Percentiles rank a stretch among this genome's conserved stretches.
Evolutionary conservation across 2,113 vertebrate species (phyloP).

Genomic region (Eonycteris spelaea): DNA sequence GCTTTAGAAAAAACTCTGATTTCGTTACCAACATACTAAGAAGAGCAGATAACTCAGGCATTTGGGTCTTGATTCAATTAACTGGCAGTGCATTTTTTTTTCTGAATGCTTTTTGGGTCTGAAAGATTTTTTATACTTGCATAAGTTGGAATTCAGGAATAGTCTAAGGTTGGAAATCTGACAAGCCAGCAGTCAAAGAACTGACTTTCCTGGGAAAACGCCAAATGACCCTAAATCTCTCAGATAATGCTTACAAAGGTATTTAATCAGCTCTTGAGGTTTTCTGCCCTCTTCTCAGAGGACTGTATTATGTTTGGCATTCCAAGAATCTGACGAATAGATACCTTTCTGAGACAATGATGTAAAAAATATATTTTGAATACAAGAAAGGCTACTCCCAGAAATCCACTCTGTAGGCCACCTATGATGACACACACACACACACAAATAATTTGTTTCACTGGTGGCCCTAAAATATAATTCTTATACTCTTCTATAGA

Average conservation of each 20-base stretch:
- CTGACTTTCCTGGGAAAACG: neutral
- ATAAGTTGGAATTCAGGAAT: neutral
- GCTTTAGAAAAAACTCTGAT: neutral
- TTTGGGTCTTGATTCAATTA: conserved; percentile 18
- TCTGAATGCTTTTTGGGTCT: neutral
- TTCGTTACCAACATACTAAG: neutral
- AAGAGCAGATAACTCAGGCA: neutral
- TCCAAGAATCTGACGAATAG: conserved; percentile 12
- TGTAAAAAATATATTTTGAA: neutral
- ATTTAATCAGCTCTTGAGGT: neutral
- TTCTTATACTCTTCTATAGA: neutral
- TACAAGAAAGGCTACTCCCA: neutral
- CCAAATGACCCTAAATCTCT: neutral
- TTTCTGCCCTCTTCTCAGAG: neutral
- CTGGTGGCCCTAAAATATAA: neutral
- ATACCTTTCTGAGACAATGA: neutral
- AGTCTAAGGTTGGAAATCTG: conserved; percentile 21
- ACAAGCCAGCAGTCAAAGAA: neutral
- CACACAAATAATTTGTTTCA: neutral
- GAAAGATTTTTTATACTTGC: neutral
- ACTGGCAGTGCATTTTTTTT: neutral
- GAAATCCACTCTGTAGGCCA: neutral
- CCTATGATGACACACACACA: neutral
- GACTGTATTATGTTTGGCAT: neutral
- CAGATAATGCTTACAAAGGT: neutral